A percentile compares a stretch with the other conserved stretches of the same genome.
Evolutionary conservation across 2,888 invertebrate genomes (phyloP).

Genomic region (Eutolmus rufibarbis): DNA sequence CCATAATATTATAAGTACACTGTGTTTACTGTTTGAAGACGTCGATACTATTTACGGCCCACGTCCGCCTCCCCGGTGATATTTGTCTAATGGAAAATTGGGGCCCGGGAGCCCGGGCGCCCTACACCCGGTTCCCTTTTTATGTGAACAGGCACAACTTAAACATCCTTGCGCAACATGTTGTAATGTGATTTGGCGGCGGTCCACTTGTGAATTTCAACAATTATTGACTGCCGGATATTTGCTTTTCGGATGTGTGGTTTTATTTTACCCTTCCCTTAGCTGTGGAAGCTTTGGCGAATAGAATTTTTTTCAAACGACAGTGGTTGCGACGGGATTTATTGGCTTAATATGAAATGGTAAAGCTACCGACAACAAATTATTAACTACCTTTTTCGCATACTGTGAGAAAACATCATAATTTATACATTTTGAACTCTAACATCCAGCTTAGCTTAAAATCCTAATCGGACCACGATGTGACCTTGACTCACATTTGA

Average conservation of each 20-base stretch:
- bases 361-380: not conserved
- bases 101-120: not conserved
- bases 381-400: not conserved
- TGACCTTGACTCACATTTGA: too few relatives aligned
- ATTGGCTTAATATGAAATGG: not conserved
- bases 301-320: not conserved
- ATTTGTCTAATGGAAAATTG: constrained; percentile 26
- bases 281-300: not conserved
- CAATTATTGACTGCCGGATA: not conserved
- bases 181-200: not conserved
- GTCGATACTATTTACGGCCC: constrained; percentile 21
- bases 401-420: too few relatives aligned
- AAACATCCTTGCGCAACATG: not conserved
- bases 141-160: not conserved
- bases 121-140: not conserved
- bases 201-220: constrained; percentile 2
- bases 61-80: not conserved
- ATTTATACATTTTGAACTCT: too few relatives aligned
- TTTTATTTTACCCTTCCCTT: not conserved
- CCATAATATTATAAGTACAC: constrained; percentile 50
- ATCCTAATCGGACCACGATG: too few relatives aligned
- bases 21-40: constrained; percentile 47
- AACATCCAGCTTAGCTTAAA: too few relatives aligned
- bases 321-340: not conserved
- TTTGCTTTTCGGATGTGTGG: not conserved